These are phyloP conservation scores for Poeciliopsis turrubarensis DNA, from an alignment of 2,113 vertebrate genomes.

Conservation along the genomic window DNA sequence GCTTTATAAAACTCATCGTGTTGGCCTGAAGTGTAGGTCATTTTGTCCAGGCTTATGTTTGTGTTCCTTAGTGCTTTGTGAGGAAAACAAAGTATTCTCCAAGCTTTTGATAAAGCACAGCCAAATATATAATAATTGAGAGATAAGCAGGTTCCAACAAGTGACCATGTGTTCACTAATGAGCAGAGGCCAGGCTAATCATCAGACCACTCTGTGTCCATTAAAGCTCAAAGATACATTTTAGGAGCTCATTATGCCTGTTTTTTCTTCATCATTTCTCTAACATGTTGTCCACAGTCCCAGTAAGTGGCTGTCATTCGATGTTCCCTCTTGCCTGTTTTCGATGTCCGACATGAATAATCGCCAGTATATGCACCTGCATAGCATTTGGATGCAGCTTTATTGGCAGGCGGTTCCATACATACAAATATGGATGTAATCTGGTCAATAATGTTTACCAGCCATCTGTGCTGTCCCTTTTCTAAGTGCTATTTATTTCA, in stretches of 20 bases:
- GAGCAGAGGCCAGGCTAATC: slow-evolving; percentile 46
- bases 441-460: slow-evolving; percentile 64
- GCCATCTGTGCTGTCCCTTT: slow-evolving; percentile 70
- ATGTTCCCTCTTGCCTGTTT: slow-evolving; percentile 9
- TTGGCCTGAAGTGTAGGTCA: slow-evolving; percentile 22
- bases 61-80: slow-evolving; percentile 9
- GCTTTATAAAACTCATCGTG: slow-evolving; percentile 22
- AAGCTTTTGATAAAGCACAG: slow-evolving; percentile 31
- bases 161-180: slow-evolving; percentile 37
- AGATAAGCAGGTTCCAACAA: slow-evolving; percentile 35
- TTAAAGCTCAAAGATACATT: slow-evolving; percentile 58
- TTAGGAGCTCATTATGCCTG: slow-evolving; percentile 53
- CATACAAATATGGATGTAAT: slow-evolving; percentile 63
- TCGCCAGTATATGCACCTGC: slow-evolving; percentile 17
- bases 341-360: slow-evolving; percentile 2
- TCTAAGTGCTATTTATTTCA: slow-evolving; percentile 63
- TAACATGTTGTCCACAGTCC: slow-evolving; percentile 29
- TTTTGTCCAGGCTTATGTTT: slow-evolving; percentile 12
- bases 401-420: slow-evolving; percentile 46
- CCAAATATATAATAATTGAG: slow-evolving; percentile 35
- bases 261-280: slow-evolving; percentile 51
- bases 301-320: slow-evolving; percentile 13
- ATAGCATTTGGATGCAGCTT: slow-evolving; percentile 36
- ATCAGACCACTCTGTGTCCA: slow-evolving; percentile 67
- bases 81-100: neutral